These are phyloP conservation scores for Zophobas atratus DNA, from an alignment of 1,140 invertebrate species.

Conservation along the genomic window DNA sequence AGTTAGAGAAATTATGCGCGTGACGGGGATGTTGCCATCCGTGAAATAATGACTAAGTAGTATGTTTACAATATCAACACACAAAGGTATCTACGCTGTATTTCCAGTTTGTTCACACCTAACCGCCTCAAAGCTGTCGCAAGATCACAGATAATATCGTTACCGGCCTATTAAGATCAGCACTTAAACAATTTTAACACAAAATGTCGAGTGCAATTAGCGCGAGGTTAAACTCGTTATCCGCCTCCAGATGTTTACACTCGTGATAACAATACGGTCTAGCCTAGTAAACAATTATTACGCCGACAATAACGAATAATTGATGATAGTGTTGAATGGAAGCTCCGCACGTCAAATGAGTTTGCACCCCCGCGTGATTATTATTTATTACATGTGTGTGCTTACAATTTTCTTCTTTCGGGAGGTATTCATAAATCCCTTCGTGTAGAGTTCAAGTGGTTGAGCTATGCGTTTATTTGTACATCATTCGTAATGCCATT, in stretches of 20 bases:
- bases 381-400: slow-evolving; percentile 2
- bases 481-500: slow-evolving; percentile 52
- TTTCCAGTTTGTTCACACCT: slow-evolving; percentile 41
- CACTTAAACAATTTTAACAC: slow-evolving; percentile 10
- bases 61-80: slow-evolving; percentile 49
- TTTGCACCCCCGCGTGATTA: slow-evolving; percentile 1
- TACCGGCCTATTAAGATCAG: slow-evolving; percentile 8
- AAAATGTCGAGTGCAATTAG: not conserved
- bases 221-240: slow-evolving; percentile 26
- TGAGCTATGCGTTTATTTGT: slow-evolving; percentile 49
- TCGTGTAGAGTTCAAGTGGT: slow-evolving; percentile 36
- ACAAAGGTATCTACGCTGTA: slow-evolving; percentile 9
- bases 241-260: not conserved
- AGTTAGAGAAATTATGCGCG: slow-evolving; percentile 52
- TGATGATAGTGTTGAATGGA: slow-evolving; percentile 4
- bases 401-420: slow-evolving; percentile 1
- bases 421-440: slow-evolving; percentile 47
- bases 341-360: slow-evolving; percentile 5
- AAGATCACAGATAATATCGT: not conserved
- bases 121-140: slow-evolving; percentile 1
- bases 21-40: slow-evolving; percentile 51
- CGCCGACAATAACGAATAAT: slow-evolving; percentile 21
- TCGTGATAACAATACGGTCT: not conserved
- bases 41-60: slow-evolving; percentile 55
- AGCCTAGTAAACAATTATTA: slow-evolving; percentile 11